Base-by-base conservation (phyloP, 2,888 invertebrate species). In the Chrysolina haemoptera region DNA sequence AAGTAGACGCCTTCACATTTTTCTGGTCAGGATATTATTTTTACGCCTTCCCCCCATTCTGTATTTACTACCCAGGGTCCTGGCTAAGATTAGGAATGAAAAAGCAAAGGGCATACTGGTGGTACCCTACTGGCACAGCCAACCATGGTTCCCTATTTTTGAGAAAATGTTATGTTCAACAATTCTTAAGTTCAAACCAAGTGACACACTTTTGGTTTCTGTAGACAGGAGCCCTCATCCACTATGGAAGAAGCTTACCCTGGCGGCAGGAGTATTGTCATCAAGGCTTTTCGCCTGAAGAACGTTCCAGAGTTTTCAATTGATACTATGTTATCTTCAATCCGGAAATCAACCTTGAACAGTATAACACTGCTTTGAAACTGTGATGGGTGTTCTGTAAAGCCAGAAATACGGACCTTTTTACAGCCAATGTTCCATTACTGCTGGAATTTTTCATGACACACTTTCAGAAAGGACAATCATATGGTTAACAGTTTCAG, bases 181-280 rank as follows among this genome's bases (percentile, higher is more conserved):
- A 5, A 27, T 27, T 27, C 27, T 27, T 3, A 27, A 3, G 27
- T 27, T 27, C 27, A 27, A 27, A 27, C 27, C 27, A 27, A 27
- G 27, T 27, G 5, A 27, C 27, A 27, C 27, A 1, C 5, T 27
- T 27, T 27, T 27, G 27, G 27, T 27, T 5, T 27, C 27, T 27
- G 27, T 27, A 3, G 27, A 27, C 27, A 27, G 27, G 27, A 27
- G 27, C 27, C 27, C 27, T 27, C 27, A 27, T 27, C 5, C 27
- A 3, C 27, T 27, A 1, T 27, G 27, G 27, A 27, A 27, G 27
- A 27, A 27, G 27, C 70, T 74, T 71, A 35, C 55, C 67, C 63
- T 67, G 68, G 64, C 82, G 66, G 83, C 77, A 71, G 82, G 78
- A 73, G 76, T 40, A 46, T 78, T 81, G 76, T 83, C 82, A 20